Percentiles rank a stretch among this genome's conserved stretches.
phyloP scores from a whole-genome alignment of 2,888 invertebrate genomes.

The Bombylius discolor region DNA sequence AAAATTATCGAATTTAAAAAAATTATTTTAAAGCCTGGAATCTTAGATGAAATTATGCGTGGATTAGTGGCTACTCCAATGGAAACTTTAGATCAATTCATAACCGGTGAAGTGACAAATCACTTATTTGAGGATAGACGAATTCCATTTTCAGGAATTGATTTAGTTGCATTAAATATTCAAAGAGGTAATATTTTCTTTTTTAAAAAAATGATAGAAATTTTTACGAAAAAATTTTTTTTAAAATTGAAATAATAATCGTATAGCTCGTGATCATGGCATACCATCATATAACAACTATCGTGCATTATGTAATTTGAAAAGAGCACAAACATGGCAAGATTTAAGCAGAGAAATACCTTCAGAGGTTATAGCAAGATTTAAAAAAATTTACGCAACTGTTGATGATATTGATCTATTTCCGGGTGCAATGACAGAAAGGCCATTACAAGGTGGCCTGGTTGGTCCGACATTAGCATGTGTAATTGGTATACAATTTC shows the following conservation, averaged over 20 bases:
- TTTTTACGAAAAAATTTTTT: neutral
- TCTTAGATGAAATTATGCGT: constrained; percentile 74
- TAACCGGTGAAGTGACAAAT: constrained; percentile 88
- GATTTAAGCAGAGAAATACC: constrained; percentile 80
- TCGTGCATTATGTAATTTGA: constrained; percentile 77
- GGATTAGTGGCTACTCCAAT: constrained; percentile 80
- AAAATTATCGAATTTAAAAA: neutral
- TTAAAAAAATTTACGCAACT: constrained; percentile 69
- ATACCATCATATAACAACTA: constrained; percentile 82
- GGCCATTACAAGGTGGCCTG: constrained; percentile 75
- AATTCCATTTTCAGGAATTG: constrained; percentile 84
- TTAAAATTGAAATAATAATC: neutral
- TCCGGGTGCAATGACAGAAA: constrained; percentile 86
- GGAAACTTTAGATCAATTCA: constrained; percentile 87
- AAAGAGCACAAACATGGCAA: constrained; percentile 70
- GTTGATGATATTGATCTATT: constrained; percentile 95
- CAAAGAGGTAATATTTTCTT: constrained; percentile 51
- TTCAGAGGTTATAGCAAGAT: constrained; percentile 61
- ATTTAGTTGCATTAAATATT: constrained; percentile 81
- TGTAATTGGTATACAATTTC: constrained; percentile 88
- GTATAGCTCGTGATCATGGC: constrained; percentile 66
- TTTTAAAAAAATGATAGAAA: neutral
- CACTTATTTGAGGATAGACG: constrained; percentile 84
- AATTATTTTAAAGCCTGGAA: constrained; percentile 39
- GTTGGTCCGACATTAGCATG: constrained; percentile 92